Percentiles rank a stretch among this genome's conserved stretches.
phyloP scores from a whole-genome alignment of 1,140 invertebrate species.

The Hestina assimilis region DNA sequence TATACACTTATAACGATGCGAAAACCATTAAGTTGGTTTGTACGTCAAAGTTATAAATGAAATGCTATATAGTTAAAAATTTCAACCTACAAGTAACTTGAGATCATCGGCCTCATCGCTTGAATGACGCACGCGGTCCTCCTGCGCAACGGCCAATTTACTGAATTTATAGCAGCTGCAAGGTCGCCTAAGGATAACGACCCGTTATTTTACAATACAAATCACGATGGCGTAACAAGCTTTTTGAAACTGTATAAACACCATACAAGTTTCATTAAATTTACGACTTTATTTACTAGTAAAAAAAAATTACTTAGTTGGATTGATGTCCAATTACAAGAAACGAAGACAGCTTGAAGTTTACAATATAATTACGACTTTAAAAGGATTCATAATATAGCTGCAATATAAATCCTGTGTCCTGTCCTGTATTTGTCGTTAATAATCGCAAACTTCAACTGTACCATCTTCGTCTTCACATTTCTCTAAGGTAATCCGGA shows the following conservation, averaged over 20 bases:
- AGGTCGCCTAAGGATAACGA: constrained; percentile 71
- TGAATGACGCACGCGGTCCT: constrained; percentile 57
- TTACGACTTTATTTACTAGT: no score
- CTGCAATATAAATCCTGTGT: no score
- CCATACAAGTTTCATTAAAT: no score
- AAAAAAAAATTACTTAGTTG: no score
- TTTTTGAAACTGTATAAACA: constrained; percentile 1
- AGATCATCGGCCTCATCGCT: constrained; percentile 54
- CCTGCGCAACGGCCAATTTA: constrained; percentile 55
- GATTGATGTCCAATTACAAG: no score
- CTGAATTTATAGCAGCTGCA: constrained; percentile 68
- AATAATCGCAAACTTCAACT: background rate
- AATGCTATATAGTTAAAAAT: background rate
- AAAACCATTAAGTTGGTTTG: background rate
- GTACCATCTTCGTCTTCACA: background rate
- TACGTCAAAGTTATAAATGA: background rate
- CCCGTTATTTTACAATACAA: constrained; percentile 46
- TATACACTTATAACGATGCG: background rate
- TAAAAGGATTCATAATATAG: no score
- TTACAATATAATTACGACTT: no score
- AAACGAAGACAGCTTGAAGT: no score
- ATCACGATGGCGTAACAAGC: constrained; percentile 6
- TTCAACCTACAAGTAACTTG: constrained; percentile 25
- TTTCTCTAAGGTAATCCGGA: background rate
- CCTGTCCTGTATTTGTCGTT: no score